Evolutionary conservation across 2,113 vertebrate genomes (phyloP).

Genomic region (Pipra filicauda): DNA sequence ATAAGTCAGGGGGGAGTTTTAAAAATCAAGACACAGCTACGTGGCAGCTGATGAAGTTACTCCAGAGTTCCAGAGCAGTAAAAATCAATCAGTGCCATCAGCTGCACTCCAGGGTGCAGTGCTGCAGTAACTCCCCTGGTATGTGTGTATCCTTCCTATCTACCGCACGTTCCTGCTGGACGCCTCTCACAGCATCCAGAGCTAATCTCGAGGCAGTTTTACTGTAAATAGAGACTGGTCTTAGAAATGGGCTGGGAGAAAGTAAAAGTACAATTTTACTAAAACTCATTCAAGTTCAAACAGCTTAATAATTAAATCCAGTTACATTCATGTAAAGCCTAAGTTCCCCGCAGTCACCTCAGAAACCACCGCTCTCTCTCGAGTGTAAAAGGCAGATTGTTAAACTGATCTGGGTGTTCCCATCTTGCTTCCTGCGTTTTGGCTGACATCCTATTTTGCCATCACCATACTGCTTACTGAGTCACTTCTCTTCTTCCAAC

Average conservation of each 20-base stretch:
- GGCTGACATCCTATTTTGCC: constrained; percentile 58
- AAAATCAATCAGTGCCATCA: background rate
- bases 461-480: constrained; percentile 48
- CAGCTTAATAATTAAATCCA: background rate
- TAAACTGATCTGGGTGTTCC: constrained; percentile 60
- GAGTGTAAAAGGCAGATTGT: background rate
- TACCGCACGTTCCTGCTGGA: background rate
- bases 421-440: constrained; percentile 51
- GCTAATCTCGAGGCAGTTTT: background rate
- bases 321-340: background rate
- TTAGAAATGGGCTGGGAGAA: background rate
- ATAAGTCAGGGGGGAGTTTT: background rate
- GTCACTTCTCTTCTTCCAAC: constrained; percentile 42
- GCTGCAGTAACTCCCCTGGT: background rate
- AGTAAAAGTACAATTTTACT: background rate
- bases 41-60: background rate
- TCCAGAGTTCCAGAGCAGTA: background rate
- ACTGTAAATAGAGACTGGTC: background rate
- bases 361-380: background rate
- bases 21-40: background rate
- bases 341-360: background rate
- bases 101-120: background rate
- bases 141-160: background rate
- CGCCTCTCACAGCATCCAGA: background rate
- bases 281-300: background rate